Conservation (phyloP, 2,888 invertebrate species). For the Zhengitettix transpicula region DNA sequence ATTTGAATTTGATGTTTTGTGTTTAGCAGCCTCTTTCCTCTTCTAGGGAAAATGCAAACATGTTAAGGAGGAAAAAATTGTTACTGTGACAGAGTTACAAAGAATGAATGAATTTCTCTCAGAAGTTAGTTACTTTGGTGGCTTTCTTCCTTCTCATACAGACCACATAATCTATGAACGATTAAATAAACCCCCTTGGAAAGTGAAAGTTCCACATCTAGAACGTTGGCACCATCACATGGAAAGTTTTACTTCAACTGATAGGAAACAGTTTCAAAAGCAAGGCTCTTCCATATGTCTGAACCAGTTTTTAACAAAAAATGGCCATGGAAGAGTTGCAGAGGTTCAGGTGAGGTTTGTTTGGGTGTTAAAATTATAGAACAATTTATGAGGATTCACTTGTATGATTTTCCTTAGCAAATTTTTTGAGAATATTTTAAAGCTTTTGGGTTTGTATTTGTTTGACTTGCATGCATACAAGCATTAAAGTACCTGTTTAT, state of each 20-base stretch:
- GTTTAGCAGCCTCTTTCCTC: constrained; percentile 1
- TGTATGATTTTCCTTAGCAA: no score
- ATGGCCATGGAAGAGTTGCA: no score
- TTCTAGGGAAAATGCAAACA: constrained; percentile 6
- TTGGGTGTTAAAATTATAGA: no score
- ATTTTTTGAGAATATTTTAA: no score
- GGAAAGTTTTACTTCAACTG: constrained; percentile 36
- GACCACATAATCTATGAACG: constrained; percentile 29
- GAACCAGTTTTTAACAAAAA: no score
- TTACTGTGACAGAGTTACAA: constrained; percentile 12
- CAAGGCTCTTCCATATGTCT: no score
- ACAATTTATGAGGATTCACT: no score
- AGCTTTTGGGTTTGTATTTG: no score
- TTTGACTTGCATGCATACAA: no score
- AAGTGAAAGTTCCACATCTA: constrained; percentile 21
- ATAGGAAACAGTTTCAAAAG: constrained; percentile 28
- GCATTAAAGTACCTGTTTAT: no score
- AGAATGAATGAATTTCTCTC: constrained; percentile 29
- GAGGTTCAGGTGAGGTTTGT: no score
- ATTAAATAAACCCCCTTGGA: constrained; percentile 1
- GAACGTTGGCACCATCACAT: constrained; percentile 45
- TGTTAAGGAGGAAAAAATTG: constrained; percentile 7
- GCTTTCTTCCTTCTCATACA: constrained; percentile 34
- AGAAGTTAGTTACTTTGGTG: constrained; percentile 37
- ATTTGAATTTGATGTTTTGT: no score